phyloP scores from a whole-genome alignment of 1,140 invertebrate species.

The Pachyrhynchus sulphureomaculatus region DNA sequence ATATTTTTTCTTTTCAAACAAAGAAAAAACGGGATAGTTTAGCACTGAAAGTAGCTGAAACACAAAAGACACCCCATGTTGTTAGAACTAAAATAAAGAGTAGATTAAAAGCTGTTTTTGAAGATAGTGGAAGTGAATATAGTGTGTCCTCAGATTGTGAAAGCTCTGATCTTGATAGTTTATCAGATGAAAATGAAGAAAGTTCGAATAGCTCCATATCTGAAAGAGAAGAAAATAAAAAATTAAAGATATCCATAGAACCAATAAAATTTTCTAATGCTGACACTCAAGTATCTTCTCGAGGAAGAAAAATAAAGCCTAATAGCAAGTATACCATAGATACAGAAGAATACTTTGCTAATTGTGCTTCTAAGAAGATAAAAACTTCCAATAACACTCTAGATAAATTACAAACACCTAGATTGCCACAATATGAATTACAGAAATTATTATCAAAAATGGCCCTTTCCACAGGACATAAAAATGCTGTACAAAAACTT shows the following conservation, averaged over 20 bases:
- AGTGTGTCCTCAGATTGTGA: conserved; percentile 23
- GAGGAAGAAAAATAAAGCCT: conserved; percentile 15
- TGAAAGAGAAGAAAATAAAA: background rate
- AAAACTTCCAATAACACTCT: conserved; percentile 82
- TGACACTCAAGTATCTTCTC: background rate
- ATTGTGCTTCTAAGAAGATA: conserved; percentile 60
- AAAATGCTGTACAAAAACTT: conserved; percentile 55
- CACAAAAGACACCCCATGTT: conserved; percentile 35
- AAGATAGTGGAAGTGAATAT: conserved; percentile 39
- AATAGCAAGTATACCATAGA: conserved; percentile 58
- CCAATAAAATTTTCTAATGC: conserved; percentile 13
- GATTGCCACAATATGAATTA: conserved; percentile 67
- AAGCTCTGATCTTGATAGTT: conserved; percentile 18
- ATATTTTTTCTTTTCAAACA: conserved; percentile 40
- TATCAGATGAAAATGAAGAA: conserved; percentile 16
- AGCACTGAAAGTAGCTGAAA: conserved; percentile 29
- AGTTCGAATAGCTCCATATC: background rate
- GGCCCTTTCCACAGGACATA: conserved; percentile 60
- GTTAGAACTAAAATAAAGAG: conserved; percentile 33
- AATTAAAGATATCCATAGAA: background rate
- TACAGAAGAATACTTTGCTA: conserved; percentile 66
- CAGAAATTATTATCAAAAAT: conserved; percentile 60
- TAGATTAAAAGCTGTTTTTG: conserved; percentile 31
- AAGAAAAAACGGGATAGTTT: conserved; percentile 30
- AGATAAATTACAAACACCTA: conserved; percentile 70